Conservation (phyloP, 2,797 vertebrate genomes). For the Poeciliopsis paucimaculata region DNA sequence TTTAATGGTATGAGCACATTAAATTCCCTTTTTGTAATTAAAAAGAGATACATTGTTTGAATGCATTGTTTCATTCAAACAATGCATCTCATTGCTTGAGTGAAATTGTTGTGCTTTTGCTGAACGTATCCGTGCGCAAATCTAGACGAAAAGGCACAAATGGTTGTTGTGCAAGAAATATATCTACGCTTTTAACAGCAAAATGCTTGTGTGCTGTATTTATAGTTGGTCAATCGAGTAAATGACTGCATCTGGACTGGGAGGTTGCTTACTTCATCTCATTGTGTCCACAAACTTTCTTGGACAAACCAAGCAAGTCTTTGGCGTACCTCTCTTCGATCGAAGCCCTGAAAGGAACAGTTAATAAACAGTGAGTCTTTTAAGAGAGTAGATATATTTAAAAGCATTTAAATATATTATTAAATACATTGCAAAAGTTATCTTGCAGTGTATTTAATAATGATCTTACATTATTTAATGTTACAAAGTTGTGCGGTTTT, state of each 20-base stretch:
- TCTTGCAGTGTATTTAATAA: neutral
- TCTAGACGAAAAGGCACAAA: neutral
- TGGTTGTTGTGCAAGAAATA: neutral
- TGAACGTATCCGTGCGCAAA: neutral
- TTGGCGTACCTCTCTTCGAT: slow-evolving; percentile 96
- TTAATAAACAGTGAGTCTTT: neutral
- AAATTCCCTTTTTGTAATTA: neutral
- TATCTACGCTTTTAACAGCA: neutral
- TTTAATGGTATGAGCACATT: neutral
- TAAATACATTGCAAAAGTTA: neutral
- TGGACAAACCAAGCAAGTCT: slow-evolving; percentile 89
- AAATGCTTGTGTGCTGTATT: neutral
- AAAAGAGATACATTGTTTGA: neutral
- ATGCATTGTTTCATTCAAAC: too few species aligned
- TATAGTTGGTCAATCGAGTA: neutral
- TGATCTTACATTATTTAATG: neutral
- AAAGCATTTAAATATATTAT: too few species aligned
- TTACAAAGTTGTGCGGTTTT: neutral
- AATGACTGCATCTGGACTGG: neutral
- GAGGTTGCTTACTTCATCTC: slow-evolving; percentile 90
- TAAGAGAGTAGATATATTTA: neutral
- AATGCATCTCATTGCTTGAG: neutral
- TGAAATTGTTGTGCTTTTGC: neutral
- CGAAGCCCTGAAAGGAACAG: slow-evolving; percentile 81
- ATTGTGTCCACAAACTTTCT: slow-evolving; percentile 92